Evolutionary conservation across 2,888 invertebrate genomes (phyloP).

Genomic region (Herminia tarsipennalis): DNA sequence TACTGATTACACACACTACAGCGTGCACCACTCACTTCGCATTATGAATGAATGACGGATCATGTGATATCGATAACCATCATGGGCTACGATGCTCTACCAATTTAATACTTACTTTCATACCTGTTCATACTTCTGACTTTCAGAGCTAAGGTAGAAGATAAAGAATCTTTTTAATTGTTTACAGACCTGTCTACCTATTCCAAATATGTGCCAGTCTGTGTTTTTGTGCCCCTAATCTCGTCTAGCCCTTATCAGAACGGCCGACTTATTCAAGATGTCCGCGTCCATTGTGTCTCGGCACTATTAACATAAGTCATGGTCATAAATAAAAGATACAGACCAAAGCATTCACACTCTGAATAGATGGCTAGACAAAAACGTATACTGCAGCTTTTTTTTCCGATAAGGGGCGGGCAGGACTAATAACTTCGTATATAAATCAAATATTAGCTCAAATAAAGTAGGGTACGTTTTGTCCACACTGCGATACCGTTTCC

Average conservation of each 20-base stretch:
- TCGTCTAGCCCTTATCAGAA: slow-evolving; percentile 9
- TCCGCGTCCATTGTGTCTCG: slow-evolving; percentile 11
- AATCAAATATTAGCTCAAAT: slow-evolving; percentile 70
- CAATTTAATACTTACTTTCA: too few species aligned
- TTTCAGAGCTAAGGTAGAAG: too few species aligned
- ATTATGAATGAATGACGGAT: slow-evolving; percentile 43
- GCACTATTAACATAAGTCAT: slow-evolving; percentile 17
- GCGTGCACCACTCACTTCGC: slow-evolving; percentile 11
- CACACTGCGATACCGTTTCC: slow-evolving; percentile 50
- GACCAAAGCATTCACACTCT: slow-evolving; percentile 34
- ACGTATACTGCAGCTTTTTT: slow-evolving; percentile 43
- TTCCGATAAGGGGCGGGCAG: slow-evolving; percentile 35
- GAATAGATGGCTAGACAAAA: slow-evolving; percentile 22
- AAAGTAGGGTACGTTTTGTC: slow-evolving; percentile 57
- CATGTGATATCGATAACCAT: slow-evolving; percentile 27
- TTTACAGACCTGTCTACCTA: too few species aligned
- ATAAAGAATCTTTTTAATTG: not conserved
- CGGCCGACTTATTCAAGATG: slow-evolving; percentile 20
- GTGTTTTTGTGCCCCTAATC: slow-evolving; percentile 1
- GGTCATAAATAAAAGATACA: slow-evolving; percentile 30
- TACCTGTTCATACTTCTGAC: too few species aligned
- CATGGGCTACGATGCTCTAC: slow-evolving; percentile 10
- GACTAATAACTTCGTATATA: slow-evolving; percentile 61
- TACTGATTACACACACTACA: not conserved
- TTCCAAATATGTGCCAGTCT: too few species aligned